These are phyloP conservation scores for Coelopa frigida DNA, from an alignment of 1,140 invertebrate genomes.

Conservation along the genomic window DNA sequence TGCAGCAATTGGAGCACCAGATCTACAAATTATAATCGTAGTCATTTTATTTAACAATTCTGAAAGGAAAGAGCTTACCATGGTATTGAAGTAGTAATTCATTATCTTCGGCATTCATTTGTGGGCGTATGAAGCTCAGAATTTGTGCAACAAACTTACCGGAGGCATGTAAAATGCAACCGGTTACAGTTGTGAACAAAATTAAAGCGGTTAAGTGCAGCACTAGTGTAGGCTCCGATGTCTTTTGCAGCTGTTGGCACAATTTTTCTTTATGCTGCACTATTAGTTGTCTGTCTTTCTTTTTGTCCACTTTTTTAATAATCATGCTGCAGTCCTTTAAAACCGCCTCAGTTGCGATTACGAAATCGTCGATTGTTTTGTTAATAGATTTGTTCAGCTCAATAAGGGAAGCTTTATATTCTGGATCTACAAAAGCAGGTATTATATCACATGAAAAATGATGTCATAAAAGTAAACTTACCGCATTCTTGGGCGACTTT, in stretches of 20 bases:
- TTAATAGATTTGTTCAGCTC: slow-evolving; percentile 58
- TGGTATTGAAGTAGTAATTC: slow-evolving; percentile 63
- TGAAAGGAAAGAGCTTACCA: slow-evolving; percentile 49
- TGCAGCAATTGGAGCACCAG: slow-evolving; percentile 57
- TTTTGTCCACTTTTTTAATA: slow-evolving; percentile 81
- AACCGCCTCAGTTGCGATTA: slow-evolving; percentile 61
- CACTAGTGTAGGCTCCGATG: slow-evolving; percentile 71
- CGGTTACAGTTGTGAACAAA: slow-evolving; percentile 72
- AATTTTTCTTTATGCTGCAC: slow-evolving; percentile 72
- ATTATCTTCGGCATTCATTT: slow-evolving; percentile 58
- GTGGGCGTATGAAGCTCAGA: slow-evolving; percentile 61
- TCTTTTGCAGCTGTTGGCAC: slow-evolving; percentile 65
- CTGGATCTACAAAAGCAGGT: slow-evolving; percentile 26
- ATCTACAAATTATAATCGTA: slow-evolving; percentile 45
- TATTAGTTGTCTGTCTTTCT: slow-evolving; percentile 72
- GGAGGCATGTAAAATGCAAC: slow-evolving; percentile 80
- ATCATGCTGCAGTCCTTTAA: slow-evolving; percentile 72
- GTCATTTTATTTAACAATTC: slow-evolving; percentile 5
- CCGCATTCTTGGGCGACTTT: slow-evolving; percentile 58
- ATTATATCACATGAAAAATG: neutral
- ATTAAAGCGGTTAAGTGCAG: slow-evolving; percentile 74
- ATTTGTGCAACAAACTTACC: slow-evolving; percentile 83
- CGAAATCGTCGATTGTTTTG: slow-evolving; percentile 69
- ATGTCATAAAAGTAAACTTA: slow-evolving; percentile 11
- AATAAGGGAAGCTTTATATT: slow-evolving; percentile 55